These are phyloP conservation scores for Poecile atricapillus DNA, from an alignment of 2,113 vertebrate genomes.

Conservation along the genomic window DNA sequence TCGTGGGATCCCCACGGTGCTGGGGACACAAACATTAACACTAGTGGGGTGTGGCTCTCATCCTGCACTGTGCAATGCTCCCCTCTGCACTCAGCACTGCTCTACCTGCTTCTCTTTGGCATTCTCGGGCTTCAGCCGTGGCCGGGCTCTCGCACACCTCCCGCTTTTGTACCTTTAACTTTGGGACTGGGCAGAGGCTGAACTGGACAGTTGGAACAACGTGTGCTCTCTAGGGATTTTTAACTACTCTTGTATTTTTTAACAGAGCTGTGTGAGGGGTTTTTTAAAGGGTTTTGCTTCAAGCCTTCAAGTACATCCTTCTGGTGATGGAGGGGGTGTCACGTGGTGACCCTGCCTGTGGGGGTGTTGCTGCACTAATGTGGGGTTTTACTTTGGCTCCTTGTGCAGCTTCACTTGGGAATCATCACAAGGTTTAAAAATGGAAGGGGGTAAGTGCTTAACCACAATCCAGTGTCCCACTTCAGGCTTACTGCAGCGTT, in stretches of 20 bases:
- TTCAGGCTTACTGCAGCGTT: constrained; percentile 4
- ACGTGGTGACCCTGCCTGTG: background rate
- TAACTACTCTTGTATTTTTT: constrained; percentile 67
- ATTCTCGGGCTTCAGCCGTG: background rate
- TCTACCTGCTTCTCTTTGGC: background rate
- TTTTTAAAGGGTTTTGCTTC: background rate
- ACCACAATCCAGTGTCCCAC: background rate
- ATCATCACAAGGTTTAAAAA: background rate
- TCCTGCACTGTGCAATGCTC: constrained; percentile 41
- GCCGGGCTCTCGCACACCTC: constrained; percentile 57
- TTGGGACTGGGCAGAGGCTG: constrained; percentile 44
- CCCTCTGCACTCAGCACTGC: constrained; percentile 34
- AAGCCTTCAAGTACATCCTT: background rate
- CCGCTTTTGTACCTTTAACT: constrained; percentile 65
- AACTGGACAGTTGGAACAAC: constrained; percentile 28
- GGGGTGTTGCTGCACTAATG: background rate
- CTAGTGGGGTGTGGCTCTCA: constrained; percentile 57
- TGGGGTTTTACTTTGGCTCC: background rate
- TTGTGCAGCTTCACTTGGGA: background rate
- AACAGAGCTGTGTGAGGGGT: constrained; percentile 41
- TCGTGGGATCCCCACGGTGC: background rate
- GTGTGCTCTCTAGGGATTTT: constrained; percentile 65
- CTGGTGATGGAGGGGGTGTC: background rate
- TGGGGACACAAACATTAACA: constrained; percentile 32
- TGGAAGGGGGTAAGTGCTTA: background rate